phyloP scores from a whole-genome alignment of 2,797 vertebrate genomes.

The Dendrocincla tyrannina region DNA sequence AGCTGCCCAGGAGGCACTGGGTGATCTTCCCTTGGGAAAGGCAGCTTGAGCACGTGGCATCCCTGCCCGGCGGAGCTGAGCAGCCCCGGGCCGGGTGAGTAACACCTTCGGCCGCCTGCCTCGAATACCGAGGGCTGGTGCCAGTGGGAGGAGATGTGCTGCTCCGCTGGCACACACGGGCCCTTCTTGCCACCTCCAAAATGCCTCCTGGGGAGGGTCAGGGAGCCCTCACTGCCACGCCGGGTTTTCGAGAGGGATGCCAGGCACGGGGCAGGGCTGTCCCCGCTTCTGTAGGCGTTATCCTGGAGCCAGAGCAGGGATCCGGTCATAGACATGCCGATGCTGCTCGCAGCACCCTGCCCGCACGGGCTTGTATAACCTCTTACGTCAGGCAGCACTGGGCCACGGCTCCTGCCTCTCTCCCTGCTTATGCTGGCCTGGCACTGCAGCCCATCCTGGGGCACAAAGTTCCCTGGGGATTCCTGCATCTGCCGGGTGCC shows the following conservation, averaged over 20 bases:
- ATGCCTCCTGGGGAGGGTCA: background rate
- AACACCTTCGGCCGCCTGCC: background rate
- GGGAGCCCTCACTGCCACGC: background rate
- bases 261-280: background rate
- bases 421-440: background rate
- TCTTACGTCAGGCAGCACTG: background rate
- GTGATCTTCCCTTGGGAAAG: background rate
- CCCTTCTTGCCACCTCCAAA: background rate
- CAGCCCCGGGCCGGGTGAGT: background rate
- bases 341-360: background rate
- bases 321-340: background rate
- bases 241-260: background rate
- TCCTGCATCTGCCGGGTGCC: background rate
- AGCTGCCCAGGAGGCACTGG: background rate
- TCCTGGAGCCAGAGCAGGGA: background rate
- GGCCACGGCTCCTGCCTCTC: background rate
- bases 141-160: background rate
- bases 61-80: background rate
- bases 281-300: background rate
- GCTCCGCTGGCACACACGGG: background rate
- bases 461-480: background rate
- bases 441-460: accelerated
- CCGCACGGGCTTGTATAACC: background rate
- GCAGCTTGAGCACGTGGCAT: background rate
- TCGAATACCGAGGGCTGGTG: background rate